Conservation (phyloP, 2,888 invertebrate species). For the Oligia fasciuncula region DNA sequence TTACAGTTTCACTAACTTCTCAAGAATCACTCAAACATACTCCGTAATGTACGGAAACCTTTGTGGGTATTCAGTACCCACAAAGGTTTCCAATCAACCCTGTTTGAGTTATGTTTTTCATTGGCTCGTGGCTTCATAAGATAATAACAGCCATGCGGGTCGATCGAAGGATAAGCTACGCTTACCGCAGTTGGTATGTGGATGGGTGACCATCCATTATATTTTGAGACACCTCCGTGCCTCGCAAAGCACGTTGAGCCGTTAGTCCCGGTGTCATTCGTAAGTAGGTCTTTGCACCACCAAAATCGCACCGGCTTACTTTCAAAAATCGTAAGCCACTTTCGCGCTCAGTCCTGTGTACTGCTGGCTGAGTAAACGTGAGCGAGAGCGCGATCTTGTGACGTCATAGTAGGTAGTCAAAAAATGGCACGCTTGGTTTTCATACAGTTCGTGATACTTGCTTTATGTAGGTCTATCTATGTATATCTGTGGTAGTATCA, state of each 20-base stretch:
- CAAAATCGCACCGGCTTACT: no score
- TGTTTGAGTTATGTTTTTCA: not conserved
- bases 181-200: not conserved
- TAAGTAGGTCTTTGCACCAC: not conserved
- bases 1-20: slow-evolving; percentile 11
- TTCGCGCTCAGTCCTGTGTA: no score
- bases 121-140: not conserved
- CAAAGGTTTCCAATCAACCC: not conserved
- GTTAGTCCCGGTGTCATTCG: not conserved
- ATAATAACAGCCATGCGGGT: not conserved
- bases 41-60: not conserved
- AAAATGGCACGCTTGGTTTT: no score
- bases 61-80: not conserved
- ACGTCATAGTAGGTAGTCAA: no score
- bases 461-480: not conserved
- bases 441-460: no score
- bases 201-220: not conserved
- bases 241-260: no score
- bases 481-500: no score
- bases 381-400: no score
- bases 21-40: slow-evolving; percentile 4
- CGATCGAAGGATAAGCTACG: no score
- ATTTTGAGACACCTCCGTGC: no score
- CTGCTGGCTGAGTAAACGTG: no score
- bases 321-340: no score